Base-by-base conservation (phyloP, 1,140 invertebrate species). In the Drosophila ficusphila region DNA sequence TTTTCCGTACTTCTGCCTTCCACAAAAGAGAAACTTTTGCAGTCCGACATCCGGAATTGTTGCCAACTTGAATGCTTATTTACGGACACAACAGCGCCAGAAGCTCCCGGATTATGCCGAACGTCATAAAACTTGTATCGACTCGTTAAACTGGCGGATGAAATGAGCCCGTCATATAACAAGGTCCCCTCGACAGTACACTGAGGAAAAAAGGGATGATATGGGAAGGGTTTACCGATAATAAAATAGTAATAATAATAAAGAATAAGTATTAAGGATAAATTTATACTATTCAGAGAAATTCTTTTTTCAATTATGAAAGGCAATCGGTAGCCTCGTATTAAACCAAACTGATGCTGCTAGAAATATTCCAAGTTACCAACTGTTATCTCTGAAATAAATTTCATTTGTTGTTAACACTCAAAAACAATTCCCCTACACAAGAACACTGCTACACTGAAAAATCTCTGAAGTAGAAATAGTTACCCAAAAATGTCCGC, bases 401-500 rank as follows among this genome's bases (percentile, higher is more conserved):
- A 8, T 0, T 9, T 31, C 14, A 33, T 18, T 57, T 19, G 2
- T 14, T 16, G 4, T 18, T 21, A 25, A 1, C 2, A 12, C 9
- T 31, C 21, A 7, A 9, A 23, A 5, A 29, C 3, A 16, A n/a
- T n/a, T 38, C 38, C 0, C 2, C 0, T 12, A 47, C 1, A 25
- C 3, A 6, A 11, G 29, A 1, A 31, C 4, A 41, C 18, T 44
- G n/a, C 11, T 14, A 5, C 16, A 25, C 25, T n/a, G 33, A 11
- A 46, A 33, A 60, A 4, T 16, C 36, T 4, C n/a, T n/a, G n/a
- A n/a, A n/a, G 0, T 36, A 7, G 2, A 14, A 14, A 51, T 14
- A 27, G 16, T 7, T 48, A 14, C 2, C 2, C 3, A 27, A 68
- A 42, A 56, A 93, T 93, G 93, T 92, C 94, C 12, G 93, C 93